These are phyloP conservation scores for Lissonota sp. DNA, from an alignment of 2,888 invertebrate species.

Conservation along the genomic window DNA sequence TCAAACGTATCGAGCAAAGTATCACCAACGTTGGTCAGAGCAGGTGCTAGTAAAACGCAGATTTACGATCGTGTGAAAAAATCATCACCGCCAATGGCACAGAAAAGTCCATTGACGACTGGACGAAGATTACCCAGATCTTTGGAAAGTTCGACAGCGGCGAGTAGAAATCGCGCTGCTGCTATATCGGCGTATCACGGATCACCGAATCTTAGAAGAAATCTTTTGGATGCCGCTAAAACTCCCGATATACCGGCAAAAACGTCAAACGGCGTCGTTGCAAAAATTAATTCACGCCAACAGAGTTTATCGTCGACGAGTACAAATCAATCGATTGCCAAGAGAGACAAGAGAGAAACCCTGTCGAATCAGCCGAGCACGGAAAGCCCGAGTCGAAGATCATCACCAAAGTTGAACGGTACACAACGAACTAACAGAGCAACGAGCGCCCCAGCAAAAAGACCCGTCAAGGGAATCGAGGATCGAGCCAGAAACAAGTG, in stretches of 20 bases:
- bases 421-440: slow-evolving; percentile 70
- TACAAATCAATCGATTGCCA: slow-evolving; percentile 45
- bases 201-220: slow-evolving; percentile 84
- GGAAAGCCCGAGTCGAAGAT: slow-evolving; percentile 78
- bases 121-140: slow-evolving; percentile 77
- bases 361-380: slow-evolving; percentile 74
- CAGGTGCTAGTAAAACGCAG: slow-evolving; percentile 70
- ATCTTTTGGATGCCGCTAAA: slow-evolving; percentile 85
- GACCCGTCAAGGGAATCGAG: slow-evolving; percentile 67
- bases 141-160: slow-evolving; percentile 80
- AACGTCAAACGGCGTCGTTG: slow-evolving; percentile 67
- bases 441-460: slow-evolving; percentile 66
- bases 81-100: slow-evolving; percentile 77
- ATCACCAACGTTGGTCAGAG: slow-evolving; percentile 77
- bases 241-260: slow-evolving; percentile 84
- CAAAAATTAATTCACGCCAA: slow-evolving; percentile 69
- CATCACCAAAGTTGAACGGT: slow-evolving; percentile 79
- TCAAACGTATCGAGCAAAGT: slow-evolving; percentile 78
- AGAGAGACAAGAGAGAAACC: slow-evolving; percentile 74
- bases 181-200: slow-evolving; percentile 79
- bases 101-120: slow-evolving; percentile 73
- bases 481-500: slow-evolving; percentile 77
- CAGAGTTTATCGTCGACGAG: slow-evolving; percentile 64
- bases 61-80: slow-evolving; percentile 76
- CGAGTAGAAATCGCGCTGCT: slow-evolving; percentile 79